Percentiles rank a stretch among this genome's conserved stretches.
phyloP scores from a whole-genome alignment of 2,797 vertebrate species.

The Pyrocephalus nanus region DNA sequence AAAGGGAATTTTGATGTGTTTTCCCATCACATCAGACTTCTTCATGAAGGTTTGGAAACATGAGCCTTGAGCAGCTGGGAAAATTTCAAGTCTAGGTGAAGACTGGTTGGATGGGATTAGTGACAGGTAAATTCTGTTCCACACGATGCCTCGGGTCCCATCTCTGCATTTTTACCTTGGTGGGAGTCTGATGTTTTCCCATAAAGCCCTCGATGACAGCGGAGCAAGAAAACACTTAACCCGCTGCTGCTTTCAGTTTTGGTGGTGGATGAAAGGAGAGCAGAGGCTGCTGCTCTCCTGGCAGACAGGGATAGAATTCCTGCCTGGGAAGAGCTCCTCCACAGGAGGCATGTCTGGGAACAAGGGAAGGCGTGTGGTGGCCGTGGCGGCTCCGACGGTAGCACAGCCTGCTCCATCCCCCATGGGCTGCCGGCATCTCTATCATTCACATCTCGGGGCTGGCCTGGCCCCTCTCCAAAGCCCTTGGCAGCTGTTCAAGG shows the following conservation, averaged over 20 bases:
- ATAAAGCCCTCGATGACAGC: background rate
- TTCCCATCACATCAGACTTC: background rate
- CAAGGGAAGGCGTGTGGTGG: background rate
- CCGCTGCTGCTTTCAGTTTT: background rate
- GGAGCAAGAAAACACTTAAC: background rate
- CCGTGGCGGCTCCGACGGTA: conserved; percentile 3
- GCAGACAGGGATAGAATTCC: conserved; percentile 6
- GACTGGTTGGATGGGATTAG: background rate
- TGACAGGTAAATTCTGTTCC: background rate
- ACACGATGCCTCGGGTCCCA: fast-evolving
- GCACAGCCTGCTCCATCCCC: conserved; percentile 30
- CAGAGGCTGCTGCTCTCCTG: background rate
- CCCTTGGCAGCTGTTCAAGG: conserved; percentile 40
- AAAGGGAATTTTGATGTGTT: background rate
- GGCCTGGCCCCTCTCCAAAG: conserved; percentile 25
- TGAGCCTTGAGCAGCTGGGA: background rate
- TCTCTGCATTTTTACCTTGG: background rate
- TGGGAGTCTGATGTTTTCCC: background rate
- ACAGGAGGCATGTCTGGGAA: background rate
- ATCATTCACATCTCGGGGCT: conserved; percentile 20
- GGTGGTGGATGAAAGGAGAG: background rate
- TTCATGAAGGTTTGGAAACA: background rate
- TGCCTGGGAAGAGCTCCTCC: background rate
- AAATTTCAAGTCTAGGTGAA: background rate
- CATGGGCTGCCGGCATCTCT: conserved; percentile 22